These are phyloP conservation scores for Diadumene lineata DNA, from an alignment of 92 coral and sea anemone species.

Conservation along the genomic window DNA sequence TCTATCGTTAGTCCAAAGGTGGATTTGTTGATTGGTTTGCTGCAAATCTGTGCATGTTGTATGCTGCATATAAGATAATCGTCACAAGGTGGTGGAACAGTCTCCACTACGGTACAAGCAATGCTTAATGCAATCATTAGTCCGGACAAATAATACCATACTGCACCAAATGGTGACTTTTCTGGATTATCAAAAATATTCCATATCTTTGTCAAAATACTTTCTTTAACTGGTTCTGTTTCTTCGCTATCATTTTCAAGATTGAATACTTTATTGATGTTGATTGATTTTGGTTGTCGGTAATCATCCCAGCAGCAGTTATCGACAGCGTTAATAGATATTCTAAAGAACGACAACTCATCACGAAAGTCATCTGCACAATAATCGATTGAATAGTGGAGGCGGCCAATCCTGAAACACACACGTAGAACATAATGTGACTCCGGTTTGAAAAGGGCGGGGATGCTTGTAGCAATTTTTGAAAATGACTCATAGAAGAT, in stretches of 20 bases:
- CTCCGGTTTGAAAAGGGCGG: too few relatives aligned
- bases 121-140: constrained; percentile 77
- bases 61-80: constrained; percentile 43
- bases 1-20: constrained; percentile 15
- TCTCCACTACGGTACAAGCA: constrained; percentile 86
- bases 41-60: constrained; percentile 50
- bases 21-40: constrained; percentile 43
- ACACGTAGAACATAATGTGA: background rate
- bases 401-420: constrained; percentile 69
- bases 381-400: constrained; percentile 87
- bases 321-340: constrained; percentile 86
- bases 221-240: constrained; percentile 2
- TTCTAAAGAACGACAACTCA: constrained; percentile 87
- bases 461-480: too few relatives aligned
- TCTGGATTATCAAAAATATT: constrained; percentile 72
- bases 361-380: constrained; percentile 95
- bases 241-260: constrained; percentile 51
- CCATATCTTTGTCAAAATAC: constrained; percentile 47
- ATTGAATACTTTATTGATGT: constrained; percentile 71
- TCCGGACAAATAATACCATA: constrained; percentile 83
- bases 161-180: constrained; percentile 43
- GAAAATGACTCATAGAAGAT: too few relatives aligned
- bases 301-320: constrained; percentile 96
- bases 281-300: constrained; percentile 68
- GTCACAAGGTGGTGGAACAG: constrained; percentile 77